Evolutionary conservation across 1,140 invertebrate genomes (phyloP), one percentile per base, ranked within the genome.

Genomic region (Lethocerus indicus): DNA sequence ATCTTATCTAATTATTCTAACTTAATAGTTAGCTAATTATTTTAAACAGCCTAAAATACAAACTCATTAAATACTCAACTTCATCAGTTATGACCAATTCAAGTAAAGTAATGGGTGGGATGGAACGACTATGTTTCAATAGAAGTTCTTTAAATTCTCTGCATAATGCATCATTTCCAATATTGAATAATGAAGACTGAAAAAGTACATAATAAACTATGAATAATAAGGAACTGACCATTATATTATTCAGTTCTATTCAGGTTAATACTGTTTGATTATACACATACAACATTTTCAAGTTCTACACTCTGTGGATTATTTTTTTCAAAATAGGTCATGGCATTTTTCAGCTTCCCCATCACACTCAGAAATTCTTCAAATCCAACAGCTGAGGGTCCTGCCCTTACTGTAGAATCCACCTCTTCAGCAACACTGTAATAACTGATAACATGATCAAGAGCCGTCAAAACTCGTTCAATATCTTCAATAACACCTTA

Each of bases 281-380:
- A 32, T 9, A 70, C 57, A 58, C 73, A 72, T 60, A 87, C 83
- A 44, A 96, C 82, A 70, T 94, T 93, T 60, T 91, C 85, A 44
- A 95, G 64, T 69, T 96, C 91, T 25, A 92, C 84, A 63, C 88
- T 92, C 60, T 88, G 84, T 2, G 87, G 86, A 67, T 93, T 93
- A 61, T 92, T 84, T 61, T 86, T 84, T 59, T 89, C 78, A 66
- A 98, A 97, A 64, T 94, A 97, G 29, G 78, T 76, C 58, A 88
- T 80, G 42, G 92, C 90, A 55, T 81, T 81, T 42, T 86, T 77
- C 32, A 97, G 67, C 59, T 82, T 79, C 59, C 87, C 83, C 67
- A 96, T 76, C 2, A 87, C 81, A 58, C 83, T 70, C 14, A 94
- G 68, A 65, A 82, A 92, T 18, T 69, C 65, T 23, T 82, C 73